These are phyloP conservation scores for Caloenas nicobarica DNA, from an alignment of 2,113 vertebrate species.

Conservation along the genomic window DNA sequence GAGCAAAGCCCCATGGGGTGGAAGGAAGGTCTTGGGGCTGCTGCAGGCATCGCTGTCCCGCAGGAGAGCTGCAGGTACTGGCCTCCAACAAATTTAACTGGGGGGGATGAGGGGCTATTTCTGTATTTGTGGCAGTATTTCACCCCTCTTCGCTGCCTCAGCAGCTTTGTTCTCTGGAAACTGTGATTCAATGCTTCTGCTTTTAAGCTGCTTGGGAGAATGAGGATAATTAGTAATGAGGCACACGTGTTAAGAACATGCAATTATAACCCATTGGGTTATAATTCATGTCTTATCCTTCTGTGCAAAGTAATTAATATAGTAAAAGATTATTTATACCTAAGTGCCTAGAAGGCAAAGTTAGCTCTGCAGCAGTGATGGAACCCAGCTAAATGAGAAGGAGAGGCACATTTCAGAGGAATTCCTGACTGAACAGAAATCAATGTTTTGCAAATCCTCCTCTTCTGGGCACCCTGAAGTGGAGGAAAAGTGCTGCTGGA, in stretches of 20 bases:
- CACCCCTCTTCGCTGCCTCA: background rate
- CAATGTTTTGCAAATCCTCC: background rate
- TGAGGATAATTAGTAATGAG: slow-evolving; percentile 57
- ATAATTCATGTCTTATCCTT: slow-evolving; percentile 64
- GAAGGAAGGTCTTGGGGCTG: background rate
- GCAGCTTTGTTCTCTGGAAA: background rate
- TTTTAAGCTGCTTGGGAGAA: slow-evolving; percentile 34
- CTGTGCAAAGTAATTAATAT: slow-evolving; percentile 60
- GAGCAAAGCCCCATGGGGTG: background rate
- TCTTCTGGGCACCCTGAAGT: background rate
- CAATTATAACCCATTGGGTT: slow-evolving; percentile 59
- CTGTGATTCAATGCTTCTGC: background rate
- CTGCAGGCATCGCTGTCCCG: rapidly evolving
- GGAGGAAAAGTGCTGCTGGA: background rate
- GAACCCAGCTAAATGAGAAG: background rate
- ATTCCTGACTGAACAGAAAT: background rate
- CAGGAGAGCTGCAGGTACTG: background rate
- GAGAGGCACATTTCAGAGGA: background rate
- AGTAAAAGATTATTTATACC: slow-evolving; percentile 33
- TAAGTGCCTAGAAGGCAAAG: slow-evolving; percentile 37
- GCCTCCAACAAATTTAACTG: background rate
- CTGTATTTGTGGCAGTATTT: background rate
- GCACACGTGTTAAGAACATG: slow-evolving; percentile 44
- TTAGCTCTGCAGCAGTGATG: background rate
- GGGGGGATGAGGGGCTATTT: background rate